Conservation (phyloP, 2,797 vertebrate species). For the Momotus momota region DNA sequence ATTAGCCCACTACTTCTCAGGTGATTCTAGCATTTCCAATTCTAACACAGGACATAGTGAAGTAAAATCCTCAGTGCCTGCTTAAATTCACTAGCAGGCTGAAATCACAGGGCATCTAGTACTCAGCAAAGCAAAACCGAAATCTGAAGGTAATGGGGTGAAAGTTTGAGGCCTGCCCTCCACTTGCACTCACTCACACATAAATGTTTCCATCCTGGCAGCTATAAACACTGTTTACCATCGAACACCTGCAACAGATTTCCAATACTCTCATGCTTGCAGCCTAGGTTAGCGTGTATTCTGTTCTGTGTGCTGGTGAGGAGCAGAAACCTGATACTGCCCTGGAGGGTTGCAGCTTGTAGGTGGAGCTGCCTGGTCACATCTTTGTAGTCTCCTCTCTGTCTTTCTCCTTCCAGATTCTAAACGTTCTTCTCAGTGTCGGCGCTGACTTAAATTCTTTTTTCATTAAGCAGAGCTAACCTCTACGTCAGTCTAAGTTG, state of each 20-base stretch:
- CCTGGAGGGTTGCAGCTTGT: conserved; percentile 7
- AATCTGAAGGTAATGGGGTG: conserved; percentile 60
- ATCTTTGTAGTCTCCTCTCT: conserved; percentile 4
- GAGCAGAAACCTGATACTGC: conserved; percentile 46
- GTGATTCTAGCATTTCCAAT: conserved; percentile 31
- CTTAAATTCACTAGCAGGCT: neutral
- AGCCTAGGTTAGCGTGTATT: conserved; percentile 15
- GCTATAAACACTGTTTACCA: conserved; percentile 67
- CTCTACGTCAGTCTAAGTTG: neutral
- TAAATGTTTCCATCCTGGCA: conserved; percentile 65
- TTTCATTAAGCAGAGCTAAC: neutral
- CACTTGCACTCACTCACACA: conserved; percentile 54
- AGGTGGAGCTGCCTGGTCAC: conserved; percentile 33
- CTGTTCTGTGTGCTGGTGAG: neutral
- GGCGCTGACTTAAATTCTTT: neutral
- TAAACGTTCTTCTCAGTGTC: neutral
- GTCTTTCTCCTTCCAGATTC: conserved; percentile 2
- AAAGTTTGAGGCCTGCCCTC: conserved; percentile 70
- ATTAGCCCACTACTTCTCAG: conserved; percentile 42
- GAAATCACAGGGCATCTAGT: neutral
- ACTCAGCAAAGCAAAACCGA: conserved; percentile 37
- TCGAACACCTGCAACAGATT: conserved; percentile 67
- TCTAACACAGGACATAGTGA: conserved; percentile 8
- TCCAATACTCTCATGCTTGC: conserved; percentile 36
- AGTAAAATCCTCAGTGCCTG: neutral